phyloP scores from a whole-genome alignment of 2,888 invertebrate genomes.

The Andrena bucephala region DNA sequence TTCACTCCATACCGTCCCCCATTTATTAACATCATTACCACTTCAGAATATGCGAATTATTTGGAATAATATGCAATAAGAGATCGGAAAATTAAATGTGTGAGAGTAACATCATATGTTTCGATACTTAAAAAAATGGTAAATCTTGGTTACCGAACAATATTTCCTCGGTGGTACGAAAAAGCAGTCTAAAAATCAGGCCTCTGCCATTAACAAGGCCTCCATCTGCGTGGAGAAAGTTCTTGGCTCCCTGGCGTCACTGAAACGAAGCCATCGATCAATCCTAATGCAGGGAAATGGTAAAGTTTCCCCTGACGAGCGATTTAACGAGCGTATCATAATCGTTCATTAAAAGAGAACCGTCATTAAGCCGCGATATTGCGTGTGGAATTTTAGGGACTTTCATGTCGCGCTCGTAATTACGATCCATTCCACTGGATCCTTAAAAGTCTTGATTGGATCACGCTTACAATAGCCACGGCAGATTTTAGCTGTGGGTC shows the following conservation, averaged over 20 bases:
- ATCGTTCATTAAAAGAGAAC: slow-evolving; percentile 69
- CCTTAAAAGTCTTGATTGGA: slow-evolving; percentile 23
- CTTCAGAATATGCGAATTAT: no score
- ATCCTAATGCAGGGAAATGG: slow-evolving; percentile 65
- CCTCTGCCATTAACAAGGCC: slow-evolving; percentile 30
- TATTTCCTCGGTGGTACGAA: background rate
- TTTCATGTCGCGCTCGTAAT: slow-evolving; percentile 42
- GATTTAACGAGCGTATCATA: slow-evolving; percentile 75
- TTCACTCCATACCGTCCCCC: no score
- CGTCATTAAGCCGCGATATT: slow-evolving; percentile 70
- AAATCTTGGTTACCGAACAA: slow-evolving; percentile 46
- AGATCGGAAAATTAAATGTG: background rate
- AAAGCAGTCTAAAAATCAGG: slow-evolving; percentile 33
- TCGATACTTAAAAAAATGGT: slow-evolving; percentile 20
- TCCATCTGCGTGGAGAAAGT: slow-evolving; percentile 14
- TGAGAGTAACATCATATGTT: background rate
- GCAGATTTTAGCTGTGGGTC: background rate
- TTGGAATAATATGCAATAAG: no score
- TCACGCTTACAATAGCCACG: background rate
- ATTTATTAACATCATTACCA: no score
- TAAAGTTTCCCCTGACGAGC: slow-evolving; percentile 71
- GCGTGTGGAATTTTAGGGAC: slow-evolving; percentile 59
- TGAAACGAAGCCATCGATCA: slow-evolving; percentile 58
- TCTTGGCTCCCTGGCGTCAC: slow-evolving; percentile 17
- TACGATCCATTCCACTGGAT: slow-evolving; percentile 4